A percentile compares a stretch with the other conserved stretches of the same genome.
Evolutionary conservation across 2,797 vertebrate genomes (phyloP).

Genomic region (Hydrocynus forskahlii): DNA sequence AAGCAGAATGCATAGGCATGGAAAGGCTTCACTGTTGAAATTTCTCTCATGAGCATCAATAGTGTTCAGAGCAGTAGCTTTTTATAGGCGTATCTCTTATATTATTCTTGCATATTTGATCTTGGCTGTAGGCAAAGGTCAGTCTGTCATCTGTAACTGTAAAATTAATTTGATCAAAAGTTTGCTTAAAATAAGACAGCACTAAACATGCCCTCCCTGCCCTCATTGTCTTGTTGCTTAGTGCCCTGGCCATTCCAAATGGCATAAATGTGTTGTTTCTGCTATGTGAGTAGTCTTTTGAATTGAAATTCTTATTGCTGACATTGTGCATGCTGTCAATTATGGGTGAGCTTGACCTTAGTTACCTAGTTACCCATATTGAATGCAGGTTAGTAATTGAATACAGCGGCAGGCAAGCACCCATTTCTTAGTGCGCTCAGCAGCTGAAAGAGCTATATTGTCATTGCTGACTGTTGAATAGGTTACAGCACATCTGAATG

Average conservation of each 20-base stretch:
- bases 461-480: slow-evolving; percentile 55
- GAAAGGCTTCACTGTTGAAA: slow-evolving; percentile 8
- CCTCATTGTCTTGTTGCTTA: slow-evolving; percentile 16
- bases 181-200: not conserved
- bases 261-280: not conserved
- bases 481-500: slow-evolving; percentile 55
- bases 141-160: slow-evolving; percentile 32
- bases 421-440: slow-evolving; percentile 51
- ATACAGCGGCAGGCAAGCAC: slow-evolving; percentile 52
- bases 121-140: not conserved
- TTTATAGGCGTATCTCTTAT: slow-evolving; percentile 24
- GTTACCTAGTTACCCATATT: slow-evolving; percentile 62
- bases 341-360: slow-evolving; percentile 61
- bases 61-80: slow-evolving; percentile 4
- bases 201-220: slow-evolving; percentile 4
- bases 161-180: slow-evolving; percentile 18
- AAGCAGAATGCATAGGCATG: slow-evolving; percentile 27
- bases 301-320: slow-evolving; percentile 58
- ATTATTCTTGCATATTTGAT: slow-evolving; percentile 21
- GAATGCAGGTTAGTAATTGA: slow-evolving; percentile 64
- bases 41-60: slow-evolving; percentile 9
- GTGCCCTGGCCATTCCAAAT: slow-evolving; percentile 23
- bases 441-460: slow-evolving; percentile 51
- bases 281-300: slow-evolving; percentile 16
- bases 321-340: slow-evolving; percentile 64